Evolutionary conservation across 1,140 invertebrate genomes (phyloP).

Genomic region (Eulimnadia texana): DNA sequence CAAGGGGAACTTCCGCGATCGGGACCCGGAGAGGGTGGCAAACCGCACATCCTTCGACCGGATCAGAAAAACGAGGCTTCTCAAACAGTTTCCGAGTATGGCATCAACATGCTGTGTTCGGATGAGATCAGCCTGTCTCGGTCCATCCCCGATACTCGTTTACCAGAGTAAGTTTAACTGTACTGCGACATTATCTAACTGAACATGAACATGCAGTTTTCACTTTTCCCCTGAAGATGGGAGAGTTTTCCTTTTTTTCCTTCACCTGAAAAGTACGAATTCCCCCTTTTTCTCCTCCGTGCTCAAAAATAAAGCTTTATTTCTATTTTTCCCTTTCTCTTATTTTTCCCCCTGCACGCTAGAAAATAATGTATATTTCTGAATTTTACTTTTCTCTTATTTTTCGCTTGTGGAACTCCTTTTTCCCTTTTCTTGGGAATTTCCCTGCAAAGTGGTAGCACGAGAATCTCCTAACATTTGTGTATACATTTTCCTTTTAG

Average conservation of each 20-base stretch:
- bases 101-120: slow-evolving; percentile 95
- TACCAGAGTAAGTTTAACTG: slow-evolving; percentile 48
- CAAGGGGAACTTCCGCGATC: slow-evolving; percentile 35
- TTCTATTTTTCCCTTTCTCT: no score
- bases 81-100: slow-evolving; percentile 71
- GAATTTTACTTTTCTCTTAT: slow-evolving; percentile 10
- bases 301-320: no score
- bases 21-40: slow-evolving; percentile 73
- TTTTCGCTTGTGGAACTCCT: no score
- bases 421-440: no score
- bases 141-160: slow-evolving; percentile 69
- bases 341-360: not conserved
- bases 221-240: no score
- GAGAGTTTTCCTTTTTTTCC: no score
- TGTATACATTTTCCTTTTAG: slow-evolving; percentile 29
- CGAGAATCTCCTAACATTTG: slow-evolving; percentile 10
- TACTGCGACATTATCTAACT: no score
- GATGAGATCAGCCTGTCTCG: slow-evolving; percentile 76
- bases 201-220: no score
- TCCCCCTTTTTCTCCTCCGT: no score
- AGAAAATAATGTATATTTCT: no score
- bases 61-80: slow-evolving; percentile 59
- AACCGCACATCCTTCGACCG: slow-evolving; percentile 51
- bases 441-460: no score
- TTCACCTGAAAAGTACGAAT: no score